Evolutionary conservation across 2,113 vertebrate genomes (phyloP), one percentile per base, ranked within the genome.

Genomic region (Pyrgilauda ruficollis): DNA sequence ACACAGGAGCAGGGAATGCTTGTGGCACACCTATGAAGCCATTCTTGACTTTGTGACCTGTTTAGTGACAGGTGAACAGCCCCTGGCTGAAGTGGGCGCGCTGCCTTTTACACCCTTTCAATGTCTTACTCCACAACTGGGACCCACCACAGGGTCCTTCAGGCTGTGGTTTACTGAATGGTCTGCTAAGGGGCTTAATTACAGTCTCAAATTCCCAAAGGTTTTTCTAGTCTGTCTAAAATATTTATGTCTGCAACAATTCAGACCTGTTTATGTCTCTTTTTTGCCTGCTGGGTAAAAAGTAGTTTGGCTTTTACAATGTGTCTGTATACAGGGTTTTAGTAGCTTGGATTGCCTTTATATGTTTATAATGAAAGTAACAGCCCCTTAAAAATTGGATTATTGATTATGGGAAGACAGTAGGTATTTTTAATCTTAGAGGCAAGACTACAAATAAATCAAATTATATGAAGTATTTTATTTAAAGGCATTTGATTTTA

Each of bases 321-420:
- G 15, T 63, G 11, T 37, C 77, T 81, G 6, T 86, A 37, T 74
- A 76, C 7, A 76, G 63, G 28, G 20, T 43, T 96, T 91, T 91
- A 93, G 70, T 66, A 75, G 74, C 67, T 91, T 87, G 59, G 83
- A 88, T 59, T 89, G 64, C 30, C 87, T 94, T 93, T 77, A 59
- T 80, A 76, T 66, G n/a, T 69, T 91, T 88, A 55, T 84, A 67
- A n/a, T 64, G 77, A 87, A 93, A 92, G 55, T 87, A 90, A 88
- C 39, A 92, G 49, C 56, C 64, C 49, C 49, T 88, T 91, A 89
- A 93, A 92, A 88, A 94, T 63, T 46, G 9, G 4, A 75, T 77
- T 95, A 81, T 86, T 89, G 69, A 94, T 82, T 43, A 74, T 24
- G 37, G 56, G 22, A 59, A 69, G 56, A 77, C 31, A 93, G 53